Conservation (phyloP, 2,888 invertebrate species). For the Sarcophaga carnaria region DNA sequence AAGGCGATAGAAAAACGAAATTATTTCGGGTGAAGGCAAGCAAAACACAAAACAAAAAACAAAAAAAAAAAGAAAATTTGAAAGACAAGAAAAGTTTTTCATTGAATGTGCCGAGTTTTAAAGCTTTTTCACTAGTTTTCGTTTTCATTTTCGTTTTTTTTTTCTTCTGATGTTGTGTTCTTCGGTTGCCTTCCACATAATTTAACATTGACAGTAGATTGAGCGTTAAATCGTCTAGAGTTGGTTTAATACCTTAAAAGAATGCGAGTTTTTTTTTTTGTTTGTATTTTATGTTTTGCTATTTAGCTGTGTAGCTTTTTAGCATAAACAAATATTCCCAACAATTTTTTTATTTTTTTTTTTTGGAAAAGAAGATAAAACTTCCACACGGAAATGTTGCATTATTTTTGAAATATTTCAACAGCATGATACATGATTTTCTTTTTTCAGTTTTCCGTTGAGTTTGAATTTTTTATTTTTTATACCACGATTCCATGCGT, state of each 20-base stretch:
- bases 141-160: not conserved
- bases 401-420: not conserved
- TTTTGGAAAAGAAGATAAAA: too few species aligned
- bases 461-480: not conserved
- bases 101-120: constrained; percentile 23
- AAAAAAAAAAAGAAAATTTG: not conserved
- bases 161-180: constrained; percentile 27
- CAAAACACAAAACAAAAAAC: too few species aligned
- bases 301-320: not conserved
- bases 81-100: constrained; percentile 2
- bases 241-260: constrained; percentile 25
- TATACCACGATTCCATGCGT: too few species aligned
- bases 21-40: not conserved
- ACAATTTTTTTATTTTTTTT: not conserved
- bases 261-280: not conserved
- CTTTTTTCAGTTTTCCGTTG: not conserved
- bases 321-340: not conserved
- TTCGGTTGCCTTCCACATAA: constrained; percentile 54
- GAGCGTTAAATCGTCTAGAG: constrained; percentile 66
- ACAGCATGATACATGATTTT: not conserved
- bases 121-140: constrained; percentile 20
- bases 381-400: too few species aligned
- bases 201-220: constrained; percentile 69
- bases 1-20: not conserved
- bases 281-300: not conserved